Percentiles rank a stretch among this genome's conserved stretches.
Conservation (phyloP, 1,140 invertebrate species). For the Chlorops oryzae region DNA sequence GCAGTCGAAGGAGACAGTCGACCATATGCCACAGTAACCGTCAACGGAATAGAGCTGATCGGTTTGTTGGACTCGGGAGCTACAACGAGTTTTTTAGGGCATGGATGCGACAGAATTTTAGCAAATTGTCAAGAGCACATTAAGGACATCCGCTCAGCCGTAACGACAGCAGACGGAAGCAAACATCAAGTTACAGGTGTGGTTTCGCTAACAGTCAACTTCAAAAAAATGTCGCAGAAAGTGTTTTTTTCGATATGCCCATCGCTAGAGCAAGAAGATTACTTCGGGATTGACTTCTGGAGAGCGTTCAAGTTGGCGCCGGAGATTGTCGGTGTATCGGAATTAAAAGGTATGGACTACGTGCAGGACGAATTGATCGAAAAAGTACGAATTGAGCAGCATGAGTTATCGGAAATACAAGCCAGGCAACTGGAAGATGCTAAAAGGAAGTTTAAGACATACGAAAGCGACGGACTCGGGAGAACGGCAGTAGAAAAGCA, state of each 20-base stretch:
- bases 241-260: slow-evolving; percentile 13
- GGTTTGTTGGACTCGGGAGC: slow-evolving; percentile 10
- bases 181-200: background rate
- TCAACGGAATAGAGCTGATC: too few species aligned
- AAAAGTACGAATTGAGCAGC: background rate
- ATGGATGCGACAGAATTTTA: background rate
- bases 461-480: slow-evolving; percentile 1
- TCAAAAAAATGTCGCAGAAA: slow-evolving; percentile 1
- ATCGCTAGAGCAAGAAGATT: background rate
- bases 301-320: background rate
- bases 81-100: slow-evolving; percentile 13
- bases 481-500: background rate
- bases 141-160: slow-evolving; percentile 1
- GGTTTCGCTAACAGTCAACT: slow-evolving; percentile 1
- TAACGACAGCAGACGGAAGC: slow-evolving; percentile 10
- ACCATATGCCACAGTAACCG: too few species aligned
- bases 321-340: background rate
- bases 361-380: too few species aligned
- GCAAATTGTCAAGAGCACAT: background rate
- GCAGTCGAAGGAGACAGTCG: too few species aligned
- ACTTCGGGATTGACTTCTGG: slow-evolving; percentile 1
- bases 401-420: background rate
- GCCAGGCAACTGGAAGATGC: background rate
- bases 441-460: background rate
- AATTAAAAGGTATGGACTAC: background rate